A percentile compares a stretch with the other conserved stretches of the same genome.
phyloP scores from a whole-genome alignment of 2,888 invertebrate species.

The Ectemnius continuus region DNA sequence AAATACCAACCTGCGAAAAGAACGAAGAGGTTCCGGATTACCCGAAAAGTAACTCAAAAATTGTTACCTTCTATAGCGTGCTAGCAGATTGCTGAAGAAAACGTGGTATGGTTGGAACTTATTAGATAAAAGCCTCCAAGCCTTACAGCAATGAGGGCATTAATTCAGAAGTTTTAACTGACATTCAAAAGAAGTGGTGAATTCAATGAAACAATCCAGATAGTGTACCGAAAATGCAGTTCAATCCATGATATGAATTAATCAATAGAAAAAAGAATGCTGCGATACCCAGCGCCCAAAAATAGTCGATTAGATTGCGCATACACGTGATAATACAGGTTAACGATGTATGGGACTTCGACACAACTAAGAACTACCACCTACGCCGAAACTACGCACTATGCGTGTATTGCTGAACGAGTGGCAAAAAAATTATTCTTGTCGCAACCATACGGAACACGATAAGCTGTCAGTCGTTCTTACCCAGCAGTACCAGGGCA shows the following conservation, averaged over 20 bases:
- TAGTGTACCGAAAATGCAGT: too few relatives aligned
- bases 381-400: conserved; percentile 24
- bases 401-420: conserved; percentile 14
- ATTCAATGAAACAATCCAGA: too few relatives aligned
- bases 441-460: neutral
- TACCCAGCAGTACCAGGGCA: conserved; percentile 82
- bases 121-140: neutral
- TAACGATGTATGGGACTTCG: conserved; percentile 31
- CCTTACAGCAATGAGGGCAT: neutral
- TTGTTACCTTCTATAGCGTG: conserved; percentile 53
- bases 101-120: neutral
- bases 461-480: conserved; percentile 62
- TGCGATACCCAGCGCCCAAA: neutral
- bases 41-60: neutral
- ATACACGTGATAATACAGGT: conserved; percentile 43
- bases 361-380: conserved; percentile 13
- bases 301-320: conserved; percentile 16
- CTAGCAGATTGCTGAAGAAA: neutral
- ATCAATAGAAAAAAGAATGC: neutral
- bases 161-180: neutral
- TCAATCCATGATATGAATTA: neutral
- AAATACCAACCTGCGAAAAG: conserved; percentile 90
- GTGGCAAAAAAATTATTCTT: neutral
- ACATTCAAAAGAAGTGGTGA: too few relatives aligned
- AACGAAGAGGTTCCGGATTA: neutral